Percentiles rank a stretch among this genome's conserved stretches.
These are phyloP conservation scores for Philantomba maxwellii DNA, from an alignment of 2,113 vertebrate species.

Conservation along the genomic window DNA sequence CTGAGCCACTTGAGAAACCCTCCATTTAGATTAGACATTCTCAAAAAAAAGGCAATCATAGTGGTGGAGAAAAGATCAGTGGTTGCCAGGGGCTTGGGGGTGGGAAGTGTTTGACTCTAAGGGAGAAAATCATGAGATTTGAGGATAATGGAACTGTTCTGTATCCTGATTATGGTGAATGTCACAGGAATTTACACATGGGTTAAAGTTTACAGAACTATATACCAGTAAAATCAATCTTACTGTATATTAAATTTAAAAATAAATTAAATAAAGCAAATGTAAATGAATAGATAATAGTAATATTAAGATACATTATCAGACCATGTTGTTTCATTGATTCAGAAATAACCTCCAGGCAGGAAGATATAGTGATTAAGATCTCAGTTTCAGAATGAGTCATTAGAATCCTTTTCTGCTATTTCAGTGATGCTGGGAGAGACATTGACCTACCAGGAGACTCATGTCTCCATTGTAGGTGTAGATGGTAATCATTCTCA, in stretches of 20 bases:
- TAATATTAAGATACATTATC: neutral
- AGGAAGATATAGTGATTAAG: neutral
- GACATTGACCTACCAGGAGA: neutral
- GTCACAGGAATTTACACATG: neutral
- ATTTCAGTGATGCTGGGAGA: neutral
- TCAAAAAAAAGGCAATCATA: neutral
- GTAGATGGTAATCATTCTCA: neutral
- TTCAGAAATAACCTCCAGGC: neutral
- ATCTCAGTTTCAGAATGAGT: neutral
- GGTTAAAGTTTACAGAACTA: neutral
- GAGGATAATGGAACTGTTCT: neutral
- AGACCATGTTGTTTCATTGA: neutral
- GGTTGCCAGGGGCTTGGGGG: neutral
- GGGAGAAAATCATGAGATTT: neutral
- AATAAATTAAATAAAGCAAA: neutral
- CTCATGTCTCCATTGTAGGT: neutral
- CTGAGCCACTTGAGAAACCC: neutral
- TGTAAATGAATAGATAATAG: neutral
- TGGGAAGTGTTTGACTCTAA: neutral
- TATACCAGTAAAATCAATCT: neutral
- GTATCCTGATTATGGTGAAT: neutral
- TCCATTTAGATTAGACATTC: neutral
- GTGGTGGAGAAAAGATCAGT: neutral
- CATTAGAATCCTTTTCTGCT: neutral
- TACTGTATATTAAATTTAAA: neutral